Percentiles rank a stretch among this genome's conserved stretches.
Conservation (phyloP, 92 coral and sea anemone species). For the Scolanthus callimorphus region DNA sequence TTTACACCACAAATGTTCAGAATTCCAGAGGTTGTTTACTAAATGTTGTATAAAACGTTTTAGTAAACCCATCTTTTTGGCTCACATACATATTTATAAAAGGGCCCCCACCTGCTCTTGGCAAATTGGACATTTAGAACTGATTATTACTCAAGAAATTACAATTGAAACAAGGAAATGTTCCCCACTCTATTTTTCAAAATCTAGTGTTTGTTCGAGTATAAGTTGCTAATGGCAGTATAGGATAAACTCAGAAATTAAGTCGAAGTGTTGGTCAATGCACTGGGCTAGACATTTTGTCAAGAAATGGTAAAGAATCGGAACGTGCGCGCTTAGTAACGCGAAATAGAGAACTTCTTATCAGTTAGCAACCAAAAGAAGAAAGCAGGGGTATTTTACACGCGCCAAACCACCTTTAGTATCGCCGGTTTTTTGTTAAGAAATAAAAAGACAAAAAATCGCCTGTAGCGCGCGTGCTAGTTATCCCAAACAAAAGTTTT, state of each 20-base stretch:
- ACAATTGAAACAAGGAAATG: slow-evolving; percentile 90
- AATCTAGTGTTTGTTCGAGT: slow-evolving; percentile 71
- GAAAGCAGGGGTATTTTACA: slow-evolving; percentile 6
- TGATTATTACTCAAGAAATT: slow-evolving; percentile 79
- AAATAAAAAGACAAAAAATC: slow-evolving; percentile 71
- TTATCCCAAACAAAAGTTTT: slow-evolving; percentile 10
- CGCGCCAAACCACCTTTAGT: slow-evolving; percentile 20
- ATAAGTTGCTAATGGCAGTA: slow-evolving; percentile 56
- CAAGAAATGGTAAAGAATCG: slow-evolving; percentile 36
- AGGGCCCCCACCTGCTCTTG: slow-evolving; percentile 63
- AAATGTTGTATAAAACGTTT: too few relatives aligned
- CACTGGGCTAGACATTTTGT: slow-evolving; percentile 39
- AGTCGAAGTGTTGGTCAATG: slow-evolving; percentile 30
- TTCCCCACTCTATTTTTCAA: slow-evolving; percentile 46
- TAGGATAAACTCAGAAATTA: slow-evolving; percentile 59
- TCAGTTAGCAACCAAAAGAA: not conserved
- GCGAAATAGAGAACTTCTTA: slow-evolving; percentile 1
- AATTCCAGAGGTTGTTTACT: too few relatives aligned
- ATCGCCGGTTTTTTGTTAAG: slow-evolving; percentile 26
- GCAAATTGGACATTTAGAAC: slow-evolving; percentile 96
- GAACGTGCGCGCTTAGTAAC: slow-evolving; percentile 8
- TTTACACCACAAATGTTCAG: too few relatives aligned
- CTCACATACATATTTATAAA: slow-evolving; percentile 73
- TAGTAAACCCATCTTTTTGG: too few relatives aligned
- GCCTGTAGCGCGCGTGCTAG: not conserved